Percentiles rank a stretch among this genome's conserved stretches.
Evolutionary conservation across 2,797 vertebrate species (phyloP).

Genomic region (Arrhamphus sclerolepis): DNA sequence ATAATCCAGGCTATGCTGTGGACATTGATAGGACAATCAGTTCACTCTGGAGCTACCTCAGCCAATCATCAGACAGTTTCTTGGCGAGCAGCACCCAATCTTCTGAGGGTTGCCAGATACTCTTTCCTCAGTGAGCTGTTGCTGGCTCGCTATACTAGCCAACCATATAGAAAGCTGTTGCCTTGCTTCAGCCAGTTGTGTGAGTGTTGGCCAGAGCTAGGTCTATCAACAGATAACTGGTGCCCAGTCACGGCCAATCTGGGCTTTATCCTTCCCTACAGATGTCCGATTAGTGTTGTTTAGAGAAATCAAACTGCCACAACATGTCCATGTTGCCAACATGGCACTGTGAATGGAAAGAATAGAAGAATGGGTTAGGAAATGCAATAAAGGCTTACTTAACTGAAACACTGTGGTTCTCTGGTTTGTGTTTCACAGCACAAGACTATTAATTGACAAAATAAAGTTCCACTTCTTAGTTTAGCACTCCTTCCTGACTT

Average conservation of each 20-base stretch:
- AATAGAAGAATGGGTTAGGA: slow-evolving; percentile 47
- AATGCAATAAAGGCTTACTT: slow-evolving; percentile 48
- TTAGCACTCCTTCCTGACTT: slow-evolving; percentile 15
- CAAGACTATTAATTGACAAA: slow-evolving; percentile 4
- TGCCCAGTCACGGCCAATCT: slow-evolving; percentile 66
- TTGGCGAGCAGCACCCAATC: slow-evolving; percentile 67
- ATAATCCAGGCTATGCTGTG: slow-evolving; percentile 56
- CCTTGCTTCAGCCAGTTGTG: slow-evolving; percentile 59
- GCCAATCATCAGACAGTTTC: slow-evolving; percentile 69
- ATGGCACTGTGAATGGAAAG: slow-evolving; percentile 38
- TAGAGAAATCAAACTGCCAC: slow-evolving; percentile 72
- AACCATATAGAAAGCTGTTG: slow-evolving; percentile 68
- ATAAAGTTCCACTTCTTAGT: slow-evolving; percentile 10
- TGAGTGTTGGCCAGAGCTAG: slow-evolving; percentile 61
- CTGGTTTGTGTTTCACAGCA: slow-evolving; percentile 1
- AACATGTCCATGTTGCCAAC: slow-evolving; percentile 62
- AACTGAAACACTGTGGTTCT: slow-evolving; percentile 22
- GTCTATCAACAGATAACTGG: slow-evolving; percentile 71
- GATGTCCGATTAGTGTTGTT: slow-evolving; percentile 79
- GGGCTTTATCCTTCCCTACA: slow-evolving; percentile 79
- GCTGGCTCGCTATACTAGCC: slow-evolving; percentile 55
- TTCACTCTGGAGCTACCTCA: slow-evolving; percentile 54
- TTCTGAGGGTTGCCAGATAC: slow-evolving; percentile 69
- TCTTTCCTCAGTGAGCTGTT: slow-evolving; percentile 62
- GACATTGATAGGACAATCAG: slow-evolving; percentile 71